Evolutionary conservation across 2,888 invertebrate species (phyloP), one percentile per base, ranked within the genome.

Genomic region (Antitype chi): DNA sequence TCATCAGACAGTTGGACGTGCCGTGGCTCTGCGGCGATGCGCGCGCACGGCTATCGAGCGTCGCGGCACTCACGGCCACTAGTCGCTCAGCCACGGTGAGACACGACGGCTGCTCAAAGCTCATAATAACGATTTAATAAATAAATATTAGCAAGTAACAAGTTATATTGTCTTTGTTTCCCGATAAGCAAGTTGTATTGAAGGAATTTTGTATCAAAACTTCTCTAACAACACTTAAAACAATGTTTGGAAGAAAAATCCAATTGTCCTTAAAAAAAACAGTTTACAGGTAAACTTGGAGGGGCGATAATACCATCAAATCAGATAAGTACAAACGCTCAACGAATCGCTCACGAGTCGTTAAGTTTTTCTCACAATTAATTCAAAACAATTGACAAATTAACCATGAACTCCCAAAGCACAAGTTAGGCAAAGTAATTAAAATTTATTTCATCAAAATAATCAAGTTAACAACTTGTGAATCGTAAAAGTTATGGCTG

Each of bases 11-110:
- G 75, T 70, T 60, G 49, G 70, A n/a, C 49, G 76, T 68, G 75
- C 75, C 81, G 82, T 76, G 82, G 84, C 85, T 84, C 83, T 90
- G 91, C 88, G 89, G 90, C 81, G 88, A 83, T 94, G 95, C 94
- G 95, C 95, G 95, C 95, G 95, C 95, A 94, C 84, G 83, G 87
- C 81, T 95, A 95, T 95, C 93, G 95, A 94, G 90, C 94, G 94
- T 78, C 87, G 72, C 80, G 83, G 80, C 76, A 32, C 2, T 32
- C 32, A 4, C 38, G 38, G 38, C 38, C 89, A 86, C 88, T 82
- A 85, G 66, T 76, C 85, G 70, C 73, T 74, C 72, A 71, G 25
- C 74, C 78, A 73, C 85, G 67, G 72, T 74, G 59, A 72, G 74
- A 78, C 76, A 62, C 76, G 78, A 79, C 80, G 81, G 87, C 80